Evolutionary conservation across 1,140 invertebrate species (phyloP).

Genomic region (Drosophila cardini): DNA sequence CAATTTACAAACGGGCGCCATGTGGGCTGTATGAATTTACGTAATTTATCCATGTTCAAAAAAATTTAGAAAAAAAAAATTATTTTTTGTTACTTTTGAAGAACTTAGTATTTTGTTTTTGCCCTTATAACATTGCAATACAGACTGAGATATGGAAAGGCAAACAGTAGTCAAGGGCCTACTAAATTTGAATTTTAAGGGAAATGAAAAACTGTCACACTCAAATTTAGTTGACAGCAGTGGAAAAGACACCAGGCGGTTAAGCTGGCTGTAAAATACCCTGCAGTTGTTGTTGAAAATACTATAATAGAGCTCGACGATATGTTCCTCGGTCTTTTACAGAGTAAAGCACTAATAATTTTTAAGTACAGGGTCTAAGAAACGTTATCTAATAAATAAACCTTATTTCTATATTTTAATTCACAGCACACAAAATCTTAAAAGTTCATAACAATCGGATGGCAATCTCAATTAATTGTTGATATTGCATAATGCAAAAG

Average conservation of each 20-base stretch:
- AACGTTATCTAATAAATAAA: background rate
- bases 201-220: background rate
- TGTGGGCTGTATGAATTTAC: slow-evolving; percentile 37
- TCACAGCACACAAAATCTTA: background rate
- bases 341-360: no score
- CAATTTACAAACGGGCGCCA: slow-evolving; percentile 41
- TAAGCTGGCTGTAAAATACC: no score
- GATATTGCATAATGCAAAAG: slow-evolving; percentile 27
- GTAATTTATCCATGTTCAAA: slow-evolving; percentile 46
- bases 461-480: slow-evolving; percentile 3
- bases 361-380: no score
- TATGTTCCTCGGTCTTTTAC: no score
- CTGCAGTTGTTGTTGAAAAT: no score
- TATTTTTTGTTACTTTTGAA: background rate
- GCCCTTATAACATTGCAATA: background rate
- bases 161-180: background rate
- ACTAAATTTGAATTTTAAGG: background rate
- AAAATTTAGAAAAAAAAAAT: slow-evolving; percentile 4
- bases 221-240: background rate
- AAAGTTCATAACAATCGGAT: slow-evolving; percentile 7
- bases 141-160: background rate
- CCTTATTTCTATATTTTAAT: background rate
- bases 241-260: no score
- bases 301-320: no score
- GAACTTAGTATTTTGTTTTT: background rate